Percentiles rank a stretch among this genome's conserved stretches.
Evolutionary conservation across 2,797 vertebrate species (phyloP).

Genomic region (Fundulus diaphanus): DNA sequence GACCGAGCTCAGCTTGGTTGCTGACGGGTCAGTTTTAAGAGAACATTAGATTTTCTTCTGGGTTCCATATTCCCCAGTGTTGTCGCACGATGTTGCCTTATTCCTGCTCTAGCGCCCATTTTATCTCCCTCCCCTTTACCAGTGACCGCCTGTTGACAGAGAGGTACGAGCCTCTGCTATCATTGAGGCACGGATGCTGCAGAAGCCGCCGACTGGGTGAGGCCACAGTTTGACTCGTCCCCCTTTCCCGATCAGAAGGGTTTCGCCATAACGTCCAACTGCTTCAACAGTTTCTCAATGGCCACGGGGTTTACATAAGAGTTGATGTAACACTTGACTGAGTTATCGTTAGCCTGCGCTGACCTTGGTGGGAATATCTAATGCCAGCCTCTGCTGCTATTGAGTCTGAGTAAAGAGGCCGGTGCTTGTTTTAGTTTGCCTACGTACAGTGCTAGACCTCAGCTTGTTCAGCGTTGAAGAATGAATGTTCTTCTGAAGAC

Average conservation of each 20-base stretch:
- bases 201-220: slow-evolving; percentile 69
- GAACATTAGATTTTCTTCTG: neutral
- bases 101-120: neutral
- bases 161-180: slow-evolving; percentile 38
- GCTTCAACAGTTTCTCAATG: slow-evolving; percentile 31
- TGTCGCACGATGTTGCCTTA: slow-evolving; percentile 1
- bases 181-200: slow-evolving; percentile 60
- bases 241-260: slow-evolving; percentile 19
- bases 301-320: slow-evolving; percentile 23
- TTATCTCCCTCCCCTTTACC: slow-evolving; percentile 18
- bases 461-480: slow-evolving; percentile 28
- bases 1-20: neutral
- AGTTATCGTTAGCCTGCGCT: slow-evolving; percentile 35
- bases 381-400: slow-evolving; percentile 28
- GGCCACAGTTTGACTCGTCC: slow-evolving; percentile 42
- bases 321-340: slow-evolving; percentile 36
- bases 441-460: slow-evolving; percentile 27
- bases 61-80: neutral
- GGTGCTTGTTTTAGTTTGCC: slow-evolving; percentile 27
- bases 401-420: slow-evolving; percentile 24
- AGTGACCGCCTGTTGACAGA: slow-evolving; percentile 50
- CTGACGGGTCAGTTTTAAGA: neutral
- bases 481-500: slow-evolving; percentile 64
- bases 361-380: slow-evolving; percentile 48
- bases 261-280: slow-evolving; percentile 16